A percentile compares a stretch with the other conserved stretches of the same genome.
Evolutionary conservation across 2,113 vertebrate genomes (phyloP).

Genomic region (Cyanoramphus novaezelandiae): DNA sequence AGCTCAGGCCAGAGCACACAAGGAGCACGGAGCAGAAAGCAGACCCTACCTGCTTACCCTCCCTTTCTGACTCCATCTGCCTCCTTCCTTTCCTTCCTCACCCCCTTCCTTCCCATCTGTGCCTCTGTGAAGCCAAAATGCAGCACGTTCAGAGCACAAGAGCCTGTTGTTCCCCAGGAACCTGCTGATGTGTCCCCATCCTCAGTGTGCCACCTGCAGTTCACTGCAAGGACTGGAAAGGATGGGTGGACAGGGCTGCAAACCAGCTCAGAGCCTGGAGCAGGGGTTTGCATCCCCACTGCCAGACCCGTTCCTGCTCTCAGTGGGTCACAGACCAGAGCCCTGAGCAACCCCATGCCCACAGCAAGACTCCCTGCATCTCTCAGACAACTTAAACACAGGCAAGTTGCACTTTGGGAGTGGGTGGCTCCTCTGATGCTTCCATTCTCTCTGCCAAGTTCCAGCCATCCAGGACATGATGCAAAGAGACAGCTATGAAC

Average conservation of each 20-base stretch:
- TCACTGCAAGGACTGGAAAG: neutral
- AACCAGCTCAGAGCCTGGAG: neutral
- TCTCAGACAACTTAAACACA: rapidly evolving
- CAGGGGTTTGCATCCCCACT: neutral
- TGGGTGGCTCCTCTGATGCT: rapidly evolving
- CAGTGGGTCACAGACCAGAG: rapidly evolving
- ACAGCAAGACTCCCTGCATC: rapidly evolving
- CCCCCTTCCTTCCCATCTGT: neutral
- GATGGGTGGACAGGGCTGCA: neutral
- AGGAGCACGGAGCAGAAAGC: neutral
- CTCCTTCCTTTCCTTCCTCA: neutral
- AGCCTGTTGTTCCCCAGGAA: neutral
- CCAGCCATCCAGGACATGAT: neutral
- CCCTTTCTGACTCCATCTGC: neutral
- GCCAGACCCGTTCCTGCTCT: rapidly evolving
- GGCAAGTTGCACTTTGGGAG: neutral
- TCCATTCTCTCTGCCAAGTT: neutral
- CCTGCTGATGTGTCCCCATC: neutral
- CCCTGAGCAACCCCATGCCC: rapidly evolving
- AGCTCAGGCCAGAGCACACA: neutral
- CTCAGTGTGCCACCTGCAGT: neutral
- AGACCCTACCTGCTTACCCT: neutral
- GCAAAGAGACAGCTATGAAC: neutral
- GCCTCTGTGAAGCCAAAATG: neutral
- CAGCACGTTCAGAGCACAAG: neutral